Percentiles rank a stretch among this genome's conserved stretches.
phyloP scores from a whole-genome alignment of 2,797 vertebrate species.

The Mergus octosetaceus region DNA sequence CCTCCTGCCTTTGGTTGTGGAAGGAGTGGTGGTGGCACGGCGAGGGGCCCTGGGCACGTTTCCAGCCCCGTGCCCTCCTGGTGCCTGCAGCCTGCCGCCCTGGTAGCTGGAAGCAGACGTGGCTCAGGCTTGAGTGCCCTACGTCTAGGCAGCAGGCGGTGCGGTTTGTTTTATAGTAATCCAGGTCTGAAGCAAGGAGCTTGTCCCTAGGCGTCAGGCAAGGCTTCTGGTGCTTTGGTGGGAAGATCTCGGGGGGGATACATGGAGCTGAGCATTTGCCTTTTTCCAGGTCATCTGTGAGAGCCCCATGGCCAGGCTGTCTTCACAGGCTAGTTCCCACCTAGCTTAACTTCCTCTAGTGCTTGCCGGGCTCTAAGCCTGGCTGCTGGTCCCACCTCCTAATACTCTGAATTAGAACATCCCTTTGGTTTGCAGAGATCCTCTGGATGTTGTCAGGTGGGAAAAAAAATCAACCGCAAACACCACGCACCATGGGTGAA shows the following conservation, averaged over 20 bases:
- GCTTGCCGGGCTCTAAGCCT: neutral
- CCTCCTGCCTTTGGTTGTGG: too few species aligned
- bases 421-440: neutral
- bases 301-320: neutral
- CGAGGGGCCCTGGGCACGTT: too few species aligned
- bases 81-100: too few species aligned
- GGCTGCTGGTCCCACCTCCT: neutral
- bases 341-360: neutral
- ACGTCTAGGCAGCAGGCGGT: too few species aligned
- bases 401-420: neutral
- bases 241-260: neutral
- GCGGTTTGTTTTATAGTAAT: neutral
- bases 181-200: too few species aligned
- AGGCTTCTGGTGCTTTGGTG: neutral
- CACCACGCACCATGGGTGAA: neutral
- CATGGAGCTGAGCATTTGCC: neutral
- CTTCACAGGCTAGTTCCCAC: neutral
- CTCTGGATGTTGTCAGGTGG: too few species aligned
- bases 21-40: too few species aligned
- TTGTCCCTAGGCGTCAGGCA: neutral
- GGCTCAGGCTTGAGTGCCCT: neutral
- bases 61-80: too few species aligned
- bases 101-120: neutral
- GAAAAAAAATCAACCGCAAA: neutral
- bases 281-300: neutral